A percentile compares a stretch with the other conserved stretches of the same genome.
Evolutionary conservation across 2,797 vertebrate genomes (phyloP).

Genomic region (Cichlasoma orientale): DNA sequence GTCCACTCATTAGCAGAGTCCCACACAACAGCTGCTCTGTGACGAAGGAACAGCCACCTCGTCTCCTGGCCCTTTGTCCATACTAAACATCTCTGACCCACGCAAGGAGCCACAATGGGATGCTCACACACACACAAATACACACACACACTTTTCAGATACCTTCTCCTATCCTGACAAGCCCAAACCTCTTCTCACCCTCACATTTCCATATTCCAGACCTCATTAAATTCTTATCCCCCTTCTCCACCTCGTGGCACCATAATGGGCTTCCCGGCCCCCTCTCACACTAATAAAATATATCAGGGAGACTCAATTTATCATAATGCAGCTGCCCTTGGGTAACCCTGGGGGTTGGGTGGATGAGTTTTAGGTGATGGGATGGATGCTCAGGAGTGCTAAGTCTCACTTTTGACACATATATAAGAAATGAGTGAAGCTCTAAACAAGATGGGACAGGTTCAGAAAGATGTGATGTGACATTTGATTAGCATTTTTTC

Average conservation of each 20-base stretch:
- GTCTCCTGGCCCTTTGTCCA: constrained; percentile 70
- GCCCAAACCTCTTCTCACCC: not conserved
- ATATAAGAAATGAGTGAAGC: constrained; percentile 19
- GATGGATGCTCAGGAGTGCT: constrained; percentile 33
- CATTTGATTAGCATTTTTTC: constrained; percentile 28
- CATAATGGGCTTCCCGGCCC: constrained; percentile 52
- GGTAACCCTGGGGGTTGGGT: constrained; percentile 55
- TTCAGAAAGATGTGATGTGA: constrained; percentile 10
- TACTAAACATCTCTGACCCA: constrained; percentile 66
- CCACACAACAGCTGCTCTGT: constrained; percentile 81
- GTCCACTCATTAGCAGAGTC: constrained; percentile 79
- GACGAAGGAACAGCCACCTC: constrained; percentile 69
- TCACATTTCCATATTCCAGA: constrained; percentile 66
- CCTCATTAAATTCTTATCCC: constrained; percentile 68
- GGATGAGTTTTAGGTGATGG: constrained; percentile 29
- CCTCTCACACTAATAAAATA: constrained; percentile 69
- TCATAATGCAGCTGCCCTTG: constrained; percentile 78
- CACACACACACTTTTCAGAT: constrained; percentile 11
- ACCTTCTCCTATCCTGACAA: constrained; percentile 16
- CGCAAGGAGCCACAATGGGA: constrained; percentile 38
- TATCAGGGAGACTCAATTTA: constrained; percentile 70
- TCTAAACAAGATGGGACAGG: constrained; percentile 4
- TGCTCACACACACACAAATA: constrained; percentile 19
- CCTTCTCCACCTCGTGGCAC: constrained; percentile 56
- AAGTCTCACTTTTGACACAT: constrained; percentile 32